These are phyloP conservation scores for Peucedramus taeniatus DNA, from an alignment of 2,113 vertebrate species.

Conservation along the genomic window DNA sequence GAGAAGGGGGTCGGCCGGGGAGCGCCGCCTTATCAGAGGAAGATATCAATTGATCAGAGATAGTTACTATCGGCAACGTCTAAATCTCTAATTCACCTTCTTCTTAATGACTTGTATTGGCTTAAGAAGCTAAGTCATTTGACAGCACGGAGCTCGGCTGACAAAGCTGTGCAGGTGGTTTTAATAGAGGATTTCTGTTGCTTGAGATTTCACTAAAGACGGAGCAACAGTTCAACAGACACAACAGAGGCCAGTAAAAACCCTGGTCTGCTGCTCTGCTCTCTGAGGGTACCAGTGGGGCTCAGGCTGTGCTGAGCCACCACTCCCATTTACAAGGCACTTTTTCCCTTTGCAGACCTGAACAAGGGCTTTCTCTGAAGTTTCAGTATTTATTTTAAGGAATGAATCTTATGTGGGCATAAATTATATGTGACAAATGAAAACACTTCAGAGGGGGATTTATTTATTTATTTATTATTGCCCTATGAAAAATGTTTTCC, in stretches of 20 bases:
- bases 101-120: conserved; percentile 83
- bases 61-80: conserved; percentile 72
- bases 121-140: conserved; percentile 74
- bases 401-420: conserved; percentile 66
- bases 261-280: conserved; percentile 34
- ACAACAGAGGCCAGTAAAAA: conserved; percentile 78
- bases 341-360: conserved; percentile 38
- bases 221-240: conserved; percentile 77
- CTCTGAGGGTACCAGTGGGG: conserved; percentile 33
- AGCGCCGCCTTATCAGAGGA: conserved; percentile 72
- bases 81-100: conserved; percentile 74
- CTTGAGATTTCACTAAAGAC: conserved; percentile 73
- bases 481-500: conserved; percentile 51
- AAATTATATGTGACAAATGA: conserved; percentile 72
- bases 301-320: conserved; percentile 13
- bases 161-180: conserved; percentile 81
- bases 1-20: conserved; percentile 6
- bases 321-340: conserved; percentile 13
- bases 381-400: conserved; percentile 73
- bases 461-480: not conserved
- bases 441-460: not conserved
- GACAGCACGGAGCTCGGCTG: conserved; percentile 73
- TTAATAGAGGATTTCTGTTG: conserved; percentile 77
- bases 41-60: conserved; percentile 83
- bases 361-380: conserved; percentile 58